Conservation (phyloP, 2,797 vertebrate species). For the Acridotheres tristis region DNA sequence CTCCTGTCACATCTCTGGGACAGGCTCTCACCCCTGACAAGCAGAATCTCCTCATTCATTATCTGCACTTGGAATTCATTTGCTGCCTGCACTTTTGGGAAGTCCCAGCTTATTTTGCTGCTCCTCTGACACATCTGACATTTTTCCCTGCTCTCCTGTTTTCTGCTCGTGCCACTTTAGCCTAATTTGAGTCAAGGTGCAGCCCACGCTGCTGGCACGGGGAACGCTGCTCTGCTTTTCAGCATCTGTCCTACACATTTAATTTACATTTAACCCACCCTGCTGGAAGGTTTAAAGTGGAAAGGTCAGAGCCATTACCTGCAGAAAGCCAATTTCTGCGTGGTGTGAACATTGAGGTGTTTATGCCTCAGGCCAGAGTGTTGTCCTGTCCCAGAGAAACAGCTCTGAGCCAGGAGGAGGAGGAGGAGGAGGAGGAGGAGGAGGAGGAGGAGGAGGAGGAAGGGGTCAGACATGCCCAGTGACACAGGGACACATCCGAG, state of each 20-base stretch:
- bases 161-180: not conserved
- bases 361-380: not conserved
- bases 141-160: conserved; percentile 16
- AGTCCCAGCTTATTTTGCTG: not conserved
- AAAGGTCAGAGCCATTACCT: not conserved
- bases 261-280: not conserved
- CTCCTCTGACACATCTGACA: not conserved
- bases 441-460: not conserved
- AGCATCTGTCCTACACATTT: not conserved
- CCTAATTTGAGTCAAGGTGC: conserved; percentile 3
- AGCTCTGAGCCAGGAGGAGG: not conserved
- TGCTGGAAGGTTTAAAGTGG: not conserved
- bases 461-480: no score
- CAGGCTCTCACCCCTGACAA: not conserved
- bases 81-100: not conserved
- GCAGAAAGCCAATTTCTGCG: not conserved
- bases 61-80: not conserved
- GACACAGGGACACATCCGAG: not conserved
- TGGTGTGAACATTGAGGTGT: not conserved
- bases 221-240: not conserved
- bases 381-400: not conserved
- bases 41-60: not conserved
- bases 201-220: not conserved
- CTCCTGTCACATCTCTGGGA: not conserved
- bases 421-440: not conserved